Evolutionary conservation across 2,888 invertebrate species (phyloP).

Genomic region (Hydropsyche betteni): DNA sequence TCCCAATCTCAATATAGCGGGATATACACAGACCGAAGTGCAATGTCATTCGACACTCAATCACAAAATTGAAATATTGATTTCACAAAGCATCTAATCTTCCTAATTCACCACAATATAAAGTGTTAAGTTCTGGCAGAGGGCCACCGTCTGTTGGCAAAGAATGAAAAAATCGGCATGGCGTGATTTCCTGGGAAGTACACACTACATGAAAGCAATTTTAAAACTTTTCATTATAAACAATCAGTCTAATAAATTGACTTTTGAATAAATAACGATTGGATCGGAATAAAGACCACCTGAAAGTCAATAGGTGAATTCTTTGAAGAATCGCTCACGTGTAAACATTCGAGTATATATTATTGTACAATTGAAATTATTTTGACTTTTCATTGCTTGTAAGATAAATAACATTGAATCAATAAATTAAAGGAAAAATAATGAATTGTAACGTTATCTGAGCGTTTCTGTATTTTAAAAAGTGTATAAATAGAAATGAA

Average conservation of each 20-base stretch:
- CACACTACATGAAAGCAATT: constrained; percentile 8
- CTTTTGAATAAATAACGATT: not conserved
- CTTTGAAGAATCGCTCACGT: too few species aligned
- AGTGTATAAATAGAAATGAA: not conserved
- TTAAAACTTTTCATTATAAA: not conserved
- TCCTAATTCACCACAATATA: constrained; percentile 30
- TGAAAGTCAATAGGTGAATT: too few species aligned
- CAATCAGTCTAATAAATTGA: not conserved
- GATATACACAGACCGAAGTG: too few species aligned
- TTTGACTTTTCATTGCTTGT: too few species aligned
- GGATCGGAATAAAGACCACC: not conserved
- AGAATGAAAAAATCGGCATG: constrained; percentile 43
- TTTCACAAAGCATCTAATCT: constrained; percentile 20
- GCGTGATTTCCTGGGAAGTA: constrained; percentile 30
- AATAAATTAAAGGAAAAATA: too few species aligned
- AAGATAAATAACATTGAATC: too few species aligned
- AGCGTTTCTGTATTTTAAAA: too few species aligned
- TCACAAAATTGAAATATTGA: constrained; percentile 16
- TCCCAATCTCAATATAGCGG: too few species aligned
- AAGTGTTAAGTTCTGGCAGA: constrained; percentile 36
- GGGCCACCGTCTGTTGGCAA: constrained; percentile 45
- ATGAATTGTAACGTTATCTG: too few species aligned
- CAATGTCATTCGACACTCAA: not conserved
- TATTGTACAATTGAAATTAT: too few species aligned
- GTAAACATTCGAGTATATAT: too few species aligned